phyloP scores from a whole-genome alignment of 2,797 vertebrate genomes.

The Anableps anableps region DNA sequence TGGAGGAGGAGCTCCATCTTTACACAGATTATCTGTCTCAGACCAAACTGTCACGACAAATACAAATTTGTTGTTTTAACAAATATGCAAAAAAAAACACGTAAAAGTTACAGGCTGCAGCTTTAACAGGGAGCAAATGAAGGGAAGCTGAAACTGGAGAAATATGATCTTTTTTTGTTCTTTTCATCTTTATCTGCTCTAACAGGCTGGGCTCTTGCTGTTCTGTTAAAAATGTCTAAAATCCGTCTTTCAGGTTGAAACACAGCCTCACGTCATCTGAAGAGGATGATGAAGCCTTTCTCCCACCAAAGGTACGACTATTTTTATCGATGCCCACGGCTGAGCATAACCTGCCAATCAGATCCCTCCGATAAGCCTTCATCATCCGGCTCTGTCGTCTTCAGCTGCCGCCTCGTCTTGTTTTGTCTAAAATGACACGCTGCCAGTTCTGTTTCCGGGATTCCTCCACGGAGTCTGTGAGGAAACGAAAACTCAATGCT shows the following conservation, averaged over 20 bases:
- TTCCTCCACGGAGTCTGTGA: constrained; percentile 55
- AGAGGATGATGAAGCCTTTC: constrained; percentile 81
- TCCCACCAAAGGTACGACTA: constrained; percentile 84
- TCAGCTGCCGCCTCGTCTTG: constrained; percentile 54
- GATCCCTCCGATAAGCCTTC: constrained; percentile 43
- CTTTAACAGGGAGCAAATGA: no score
- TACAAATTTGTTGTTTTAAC: no score
- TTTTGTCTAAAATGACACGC: constrained; percentile 58
- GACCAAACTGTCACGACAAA: no score
- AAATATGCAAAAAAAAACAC: no score
- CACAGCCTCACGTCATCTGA: constrained; percentile 80
- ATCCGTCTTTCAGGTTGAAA: constrained; percentile 72
- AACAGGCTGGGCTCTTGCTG: not conserved
- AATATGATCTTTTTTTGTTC: not conserved
- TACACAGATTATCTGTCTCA: no score
- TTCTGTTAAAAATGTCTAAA: constrained; percentile 14
- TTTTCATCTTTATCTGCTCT: not conserved
- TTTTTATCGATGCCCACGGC: constrained; percentile 44
- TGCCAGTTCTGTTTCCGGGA: constrained; percentile 60
- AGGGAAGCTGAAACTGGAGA: not conserved
- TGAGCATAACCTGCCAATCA: constrained; percentile 40
- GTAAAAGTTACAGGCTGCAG: no score
- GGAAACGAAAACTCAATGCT: constrained; percentile 6
- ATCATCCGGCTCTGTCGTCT: constrained; percentile 66
- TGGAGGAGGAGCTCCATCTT: no score